Evolutionary conservation across 2,797 vertebrate species (phyloP).

Genomic region (Sternotherus odoratus): DNA sequence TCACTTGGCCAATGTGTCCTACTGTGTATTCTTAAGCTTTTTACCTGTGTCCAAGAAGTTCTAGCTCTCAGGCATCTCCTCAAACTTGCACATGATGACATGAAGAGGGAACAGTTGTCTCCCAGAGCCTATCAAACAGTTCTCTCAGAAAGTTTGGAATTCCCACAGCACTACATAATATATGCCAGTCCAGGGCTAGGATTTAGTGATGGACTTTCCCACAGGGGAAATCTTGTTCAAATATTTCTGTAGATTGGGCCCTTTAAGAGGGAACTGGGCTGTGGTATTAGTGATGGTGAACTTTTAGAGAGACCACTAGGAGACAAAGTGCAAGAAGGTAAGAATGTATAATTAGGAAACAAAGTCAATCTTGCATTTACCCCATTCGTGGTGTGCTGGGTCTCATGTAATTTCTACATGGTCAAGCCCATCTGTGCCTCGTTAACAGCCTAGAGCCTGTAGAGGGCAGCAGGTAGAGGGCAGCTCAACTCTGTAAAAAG

Average conservation of each 20-base stretch:
- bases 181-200: background rate
- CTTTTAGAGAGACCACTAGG: background rate
- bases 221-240: background rate
- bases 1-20: background rate
- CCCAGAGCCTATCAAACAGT: background rate
- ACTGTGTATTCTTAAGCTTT: background rate
- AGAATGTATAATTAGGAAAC: background rate
- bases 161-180: background rate
- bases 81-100: background rate
- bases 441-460: background rate
- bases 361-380: background rate
- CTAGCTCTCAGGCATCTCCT: background rate
- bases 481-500: background rate
- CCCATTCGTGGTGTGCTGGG: background rate
- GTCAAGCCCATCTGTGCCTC: background rate
- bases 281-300: background rate
- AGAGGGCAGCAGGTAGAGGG: too few species aligned
- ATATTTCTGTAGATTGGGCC: background rate
- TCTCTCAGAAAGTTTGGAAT: background rate
- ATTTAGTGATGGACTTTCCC: background rate
- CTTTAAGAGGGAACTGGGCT: background rate
- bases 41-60: background rate
- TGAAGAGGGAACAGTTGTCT: background rate
- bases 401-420: background rate
- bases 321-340: background rate